Percentiles rank a stretch among this genome's conserved stretches.
These are phyloP conservation scores for Salvelinus fontinalis DNA, from an alignment of 2,113 vertebrate species.

Conservation along the genomic window DNA sequence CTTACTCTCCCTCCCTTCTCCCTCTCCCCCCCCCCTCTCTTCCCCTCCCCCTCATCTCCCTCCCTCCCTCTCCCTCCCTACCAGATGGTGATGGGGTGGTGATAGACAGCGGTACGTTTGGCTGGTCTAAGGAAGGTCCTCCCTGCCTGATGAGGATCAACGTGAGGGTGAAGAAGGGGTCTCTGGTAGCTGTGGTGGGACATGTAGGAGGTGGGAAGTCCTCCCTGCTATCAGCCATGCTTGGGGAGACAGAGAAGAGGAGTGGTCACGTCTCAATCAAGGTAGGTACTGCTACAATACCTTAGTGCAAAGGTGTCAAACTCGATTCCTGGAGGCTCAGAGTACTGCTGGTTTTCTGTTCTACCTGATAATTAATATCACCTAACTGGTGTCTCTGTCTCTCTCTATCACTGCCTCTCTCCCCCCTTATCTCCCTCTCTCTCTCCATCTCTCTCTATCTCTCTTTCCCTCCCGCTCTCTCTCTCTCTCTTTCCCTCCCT, in stretches of 20 bases:
- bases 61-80: not conserved
- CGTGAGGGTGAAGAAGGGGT: slow-evolving; percentile 63
- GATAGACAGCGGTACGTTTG: slow-evolving; percentile 78
- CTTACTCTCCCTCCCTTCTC: not conserved
- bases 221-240: slow-evolving; percentile 74
- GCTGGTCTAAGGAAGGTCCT: slow-evolving; percentile 76
- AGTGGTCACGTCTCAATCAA: slow-evolving; percentile 66
- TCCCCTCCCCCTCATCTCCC: too few relatives aligned
- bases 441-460: too few relatives aligned
- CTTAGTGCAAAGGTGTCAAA: not conserved
- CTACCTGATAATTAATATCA: too few relatives aligned
- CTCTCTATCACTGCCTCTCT: too few relatives aligned
- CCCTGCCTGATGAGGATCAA: slow-evolving; percentile 78
- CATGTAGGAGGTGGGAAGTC: slow-evolving; percentile 78
- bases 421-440: too few relatives aligned
- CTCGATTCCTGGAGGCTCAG: not conserved
- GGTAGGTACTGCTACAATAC: slow-evolving; percentile 30
- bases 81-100: slow-evolving; percentile 63
- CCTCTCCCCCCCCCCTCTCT: not conserved
- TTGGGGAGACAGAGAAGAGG: slow-evolving; percentile 77
- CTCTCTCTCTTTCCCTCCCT: too few relatives aligned
- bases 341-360: too few relatives aligned
- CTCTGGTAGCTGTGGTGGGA: slow-evolving; percentile 72
- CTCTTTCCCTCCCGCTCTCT: too few relatives aligned
- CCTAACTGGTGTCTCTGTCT: too few relatives aligned